phyloP scores from a whole-genome alignment of 2,797 vertebrate species.

The Fistularia tabacaria region DNA sequence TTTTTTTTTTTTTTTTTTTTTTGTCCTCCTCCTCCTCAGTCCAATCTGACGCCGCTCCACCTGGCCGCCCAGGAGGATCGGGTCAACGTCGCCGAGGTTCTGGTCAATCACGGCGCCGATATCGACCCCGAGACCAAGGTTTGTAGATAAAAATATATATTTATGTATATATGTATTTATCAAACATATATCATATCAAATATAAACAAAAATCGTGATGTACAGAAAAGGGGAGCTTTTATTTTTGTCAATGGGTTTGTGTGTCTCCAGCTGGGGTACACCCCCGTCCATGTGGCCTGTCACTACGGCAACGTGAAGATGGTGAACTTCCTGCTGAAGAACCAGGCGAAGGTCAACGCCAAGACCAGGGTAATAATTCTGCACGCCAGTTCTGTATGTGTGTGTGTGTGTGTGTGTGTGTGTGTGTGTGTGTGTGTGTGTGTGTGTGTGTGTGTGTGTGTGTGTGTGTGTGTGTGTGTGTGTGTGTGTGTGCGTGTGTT shows the following conservation, averaged over 20 bases:
- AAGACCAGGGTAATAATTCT: constrained; percentile 87
- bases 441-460: not conserved
- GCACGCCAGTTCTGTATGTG: not conserved
- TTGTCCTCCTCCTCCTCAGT: constrained; percentile 74
- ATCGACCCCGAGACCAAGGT: constrained; percentile 90
- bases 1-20: constrained; percentile 1
- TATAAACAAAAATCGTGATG: no score
- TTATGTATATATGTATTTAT: no score
- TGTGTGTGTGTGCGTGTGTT: not conserved
- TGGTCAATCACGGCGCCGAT: constrained; percentile 88
- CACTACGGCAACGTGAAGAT: constrained; percentile 98
- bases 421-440: not conserved
- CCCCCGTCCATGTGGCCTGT: constrained; percentile 94
- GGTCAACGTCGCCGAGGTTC: constrained; percentile 93
- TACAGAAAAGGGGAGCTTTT: no score
- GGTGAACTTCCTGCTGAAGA: constrained; percentile 92
- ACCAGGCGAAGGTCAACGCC: constrained; percentile 90
- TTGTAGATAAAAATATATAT: no score
- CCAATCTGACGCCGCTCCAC: constrained; percentile 91
- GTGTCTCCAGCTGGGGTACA: constrained; percentile 88
- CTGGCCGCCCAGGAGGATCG: constrained; percentile 95
- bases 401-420: not conserved
- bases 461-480: not conserved
- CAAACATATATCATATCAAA: no score
- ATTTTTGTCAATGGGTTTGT: constrained; percentile 1